Evolutionary conservation across 2,113 vertebrate genomes (phyloP).

Genomic region (Cavia porcellus): DNA sequence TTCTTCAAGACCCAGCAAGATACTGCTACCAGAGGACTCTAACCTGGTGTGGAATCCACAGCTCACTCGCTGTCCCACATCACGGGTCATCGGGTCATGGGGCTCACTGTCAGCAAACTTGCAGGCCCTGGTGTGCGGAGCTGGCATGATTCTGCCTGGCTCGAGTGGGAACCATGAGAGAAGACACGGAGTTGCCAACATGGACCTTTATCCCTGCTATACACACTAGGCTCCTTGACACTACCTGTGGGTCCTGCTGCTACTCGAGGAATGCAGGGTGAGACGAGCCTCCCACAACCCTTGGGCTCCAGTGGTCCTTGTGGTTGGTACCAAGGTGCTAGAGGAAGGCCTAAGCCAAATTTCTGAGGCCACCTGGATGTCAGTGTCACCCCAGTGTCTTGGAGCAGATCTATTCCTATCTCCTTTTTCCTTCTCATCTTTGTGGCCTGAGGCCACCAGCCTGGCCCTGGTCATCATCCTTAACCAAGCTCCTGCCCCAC

Average conservation of each 20-base stretch:
- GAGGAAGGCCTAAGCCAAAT: neutral
- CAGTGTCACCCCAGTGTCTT: neutral
- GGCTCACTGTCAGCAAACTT: neutral
- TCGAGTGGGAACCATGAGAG: neutral
- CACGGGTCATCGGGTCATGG: neutral
- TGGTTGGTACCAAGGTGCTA: neutral
- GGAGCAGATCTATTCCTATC: neutral
- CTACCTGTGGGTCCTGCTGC: neutral
- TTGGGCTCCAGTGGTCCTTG: neutral
- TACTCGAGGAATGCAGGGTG: neutral
- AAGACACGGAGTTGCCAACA: neutral
- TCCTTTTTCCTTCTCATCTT: neutral
- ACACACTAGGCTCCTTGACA: neutral
- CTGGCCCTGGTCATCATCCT: neutral
- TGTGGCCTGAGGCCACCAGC: neutral
- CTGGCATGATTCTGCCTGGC: neutral
- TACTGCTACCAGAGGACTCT: neutral
- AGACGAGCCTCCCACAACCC: neutral
- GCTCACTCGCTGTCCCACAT: neutral
- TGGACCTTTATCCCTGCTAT: neutral
- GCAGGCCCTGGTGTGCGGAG: neutral
- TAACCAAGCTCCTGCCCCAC: neutral
- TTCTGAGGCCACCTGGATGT: neutral
- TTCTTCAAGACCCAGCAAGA: neutral
- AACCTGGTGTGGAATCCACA: neutral